Percentiles rank a stretch among this genome's conserved stretches.
Evolutionary conservation across 2,797 vertebrate genomes (phyloP).

Genomic region (Coranthus polyacanthus): DNA sequence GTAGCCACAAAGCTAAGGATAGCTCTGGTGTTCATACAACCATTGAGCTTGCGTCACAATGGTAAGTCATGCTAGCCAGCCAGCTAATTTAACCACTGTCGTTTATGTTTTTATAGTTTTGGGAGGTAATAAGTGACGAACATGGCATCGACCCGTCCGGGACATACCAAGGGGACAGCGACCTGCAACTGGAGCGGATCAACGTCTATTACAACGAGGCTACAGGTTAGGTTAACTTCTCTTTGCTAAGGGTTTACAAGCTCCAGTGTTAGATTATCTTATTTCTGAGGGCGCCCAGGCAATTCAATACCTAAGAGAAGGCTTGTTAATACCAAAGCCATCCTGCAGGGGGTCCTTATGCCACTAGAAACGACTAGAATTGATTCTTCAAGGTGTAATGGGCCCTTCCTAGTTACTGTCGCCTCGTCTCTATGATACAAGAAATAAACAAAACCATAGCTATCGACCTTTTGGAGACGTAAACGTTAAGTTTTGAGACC

Average conservation of each 20-base stretch:
- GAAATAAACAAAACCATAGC: slow-evolving; percentile 16
- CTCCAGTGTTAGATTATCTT: slow-evolving; percentile 4
- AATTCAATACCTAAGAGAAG: slow-evolving; percentile 16
- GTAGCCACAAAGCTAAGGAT: slow-evolving; percentile 30
- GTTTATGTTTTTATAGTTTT: slow-evolving; percentile 46
- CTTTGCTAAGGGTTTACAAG: background rate
- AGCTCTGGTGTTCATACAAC: background rate
- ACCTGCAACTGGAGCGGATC: slow-evolving; percentile 77
- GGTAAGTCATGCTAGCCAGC: background rate
- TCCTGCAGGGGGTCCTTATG: slow-evolving; percentile 24
- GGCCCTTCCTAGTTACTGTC: slow-evolving; percentile 37
- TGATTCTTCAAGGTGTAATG: background rate
- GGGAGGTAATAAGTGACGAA: slow-evolving; percentile 77
- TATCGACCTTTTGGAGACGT: no score
- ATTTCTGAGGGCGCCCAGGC: slow-evolving; percentile 12
- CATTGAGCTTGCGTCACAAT: background rate
- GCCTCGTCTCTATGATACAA: slow-evolving; percentile 32
- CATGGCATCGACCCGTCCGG: slow-evolving; percentile 79
- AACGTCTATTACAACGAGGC: slow-evolving; percentile 81
- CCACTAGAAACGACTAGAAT: background rate
- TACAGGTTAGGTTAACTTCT: slow-evolving; percentile 45
- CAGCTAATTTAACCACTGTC: background rate
- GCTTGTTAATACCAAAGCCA: background rate
- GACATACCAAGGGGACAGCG: slow-evolving; percentile 73
- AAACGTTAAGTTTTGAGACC: background rate